phyloP scores from a whole-genome alignment of 1,140 invertebrate species.

The Nomia melanderi region DNA sequence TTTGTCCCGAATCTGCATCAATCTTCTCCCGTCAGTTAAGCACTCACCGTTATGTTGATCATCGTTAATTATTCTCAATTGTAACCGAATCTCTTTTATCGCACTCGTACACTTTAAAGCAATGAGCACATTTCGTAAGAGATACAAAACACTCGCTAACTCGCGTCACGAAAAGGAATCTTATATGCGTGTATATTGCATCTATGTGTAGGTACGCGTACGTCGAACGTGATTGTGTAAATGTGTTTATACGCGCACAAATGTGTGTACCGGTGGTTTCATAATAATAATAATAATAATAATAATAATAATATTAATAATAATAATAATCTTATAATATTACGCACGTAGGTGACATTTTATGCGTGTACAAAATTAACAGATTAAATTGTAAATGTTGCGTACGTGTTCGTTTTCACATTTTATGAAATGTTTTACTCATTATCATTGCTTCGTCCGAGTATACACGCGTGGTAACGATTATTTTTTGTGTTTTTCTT shows the following conservation, averaged over 20 bases:
- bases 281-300: constrained; percentile 16
- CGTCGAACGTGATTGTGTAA: not conserved
- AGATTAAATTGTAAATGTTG: constrained; percentile 20
- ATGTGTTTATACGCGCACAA: not conserved
- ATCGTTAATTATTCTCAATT: constrained; percentile 36
- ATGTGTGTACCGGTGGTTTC: not conserved
- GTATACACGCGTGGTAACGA: constrained; percentile 51
- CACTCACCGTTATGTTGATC: constrained; percentile 33
- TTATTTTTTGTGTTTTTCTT: constrained; percentile 35
- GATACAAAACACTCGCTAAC: constrained; percentile 8
- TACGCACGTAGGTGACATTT: constrained; percentile 13
- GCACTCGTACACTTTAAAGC: constrained; percentile 42
- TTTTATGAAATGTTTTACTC: constrained; percentile 18
- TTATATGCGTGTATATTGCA: constrained; percentile 11
- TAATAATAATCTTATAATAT: too few relatives aligned
- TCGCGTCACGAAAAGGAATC: constrained; percentile 23
- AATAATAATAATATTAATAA: constrained; percentile 9
- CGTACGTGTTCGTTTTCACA: constrained; percentile 11
- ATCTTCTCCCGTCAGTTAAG: not conserved
- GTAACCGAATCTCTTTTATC: constrained; percentile 37
- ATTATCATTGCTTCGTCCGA: constrained; percentile 30
- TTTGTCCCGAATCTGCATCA: not conserved
- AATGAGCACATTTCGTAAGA: constrained; percentile 28
- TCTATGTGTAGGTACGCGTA: constrained; percentile 1
- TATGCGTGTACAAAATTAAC: constrained; percentile 35